Evolutionary conservation across 2,113 vertebrate genomes (phyloP).

Genomic region (Castor canadensis): DNA sequence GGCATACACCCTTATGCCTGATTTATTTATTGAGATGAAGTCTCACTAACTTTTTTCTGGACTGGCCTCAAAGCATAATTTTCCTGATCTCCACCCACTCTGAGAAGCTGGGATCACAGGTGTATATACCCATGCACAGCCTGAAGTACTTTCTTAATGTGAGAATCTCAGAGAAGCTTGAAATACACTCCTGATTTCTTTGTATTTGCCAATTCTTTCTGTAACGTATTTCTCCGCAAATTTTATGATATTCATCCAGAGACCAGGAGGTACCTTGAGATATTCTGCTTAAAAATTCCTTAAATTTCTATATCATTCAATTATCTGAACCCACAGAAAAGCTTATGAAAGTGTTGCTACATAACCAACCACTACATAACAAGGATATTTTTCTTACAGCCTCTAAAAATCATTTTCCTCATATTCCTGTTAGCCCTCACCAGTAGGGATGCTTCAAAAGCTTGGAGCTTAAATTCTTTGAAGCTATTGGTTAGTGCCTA

Average conservation of each 20-base stretch:
- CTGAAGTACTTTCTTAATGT: neutral
- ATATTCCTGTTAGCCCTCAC: neutral
- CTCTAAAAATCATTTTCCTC: neutral
- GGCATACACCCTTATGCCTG: too few species aligned
- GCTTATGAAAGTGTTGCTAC: neutral
- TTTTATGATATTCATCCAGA: neutral
- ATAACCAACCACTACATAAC: neutral
- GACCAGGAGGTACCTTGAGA: neutral
- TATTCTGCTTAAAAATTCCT: neutral
- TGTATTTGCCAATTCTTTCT: neutral
- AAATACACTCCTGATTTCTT: neutral
- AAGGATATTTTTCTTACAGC: neutral
- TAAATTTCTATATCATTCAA: neutral
- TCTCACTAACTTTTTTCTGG: too few species aligned
- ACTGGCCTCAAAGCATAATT: too few species aligned
- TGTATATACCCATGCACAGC: too few species aligned
- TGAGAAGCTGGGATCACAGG: too few species aligned
- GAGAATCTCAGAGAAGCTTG: neutral
- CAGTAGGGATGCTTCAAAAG: neutral
- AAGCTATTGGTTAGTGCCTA: too few species aligned
- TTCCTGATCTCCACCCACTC: too few species aligned
- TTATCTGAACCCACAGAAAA: neutral
- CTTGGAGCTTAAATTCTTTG: neutral
- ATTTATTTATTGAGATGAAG: too few species aligned
- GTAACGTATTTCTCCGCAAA: neutral